Evolutionary conservation across 2,113 vertebrate species (phyloP), one percentile per base, ranked within the genome.

Genomic region (Maccullochella peelii): DNA sequence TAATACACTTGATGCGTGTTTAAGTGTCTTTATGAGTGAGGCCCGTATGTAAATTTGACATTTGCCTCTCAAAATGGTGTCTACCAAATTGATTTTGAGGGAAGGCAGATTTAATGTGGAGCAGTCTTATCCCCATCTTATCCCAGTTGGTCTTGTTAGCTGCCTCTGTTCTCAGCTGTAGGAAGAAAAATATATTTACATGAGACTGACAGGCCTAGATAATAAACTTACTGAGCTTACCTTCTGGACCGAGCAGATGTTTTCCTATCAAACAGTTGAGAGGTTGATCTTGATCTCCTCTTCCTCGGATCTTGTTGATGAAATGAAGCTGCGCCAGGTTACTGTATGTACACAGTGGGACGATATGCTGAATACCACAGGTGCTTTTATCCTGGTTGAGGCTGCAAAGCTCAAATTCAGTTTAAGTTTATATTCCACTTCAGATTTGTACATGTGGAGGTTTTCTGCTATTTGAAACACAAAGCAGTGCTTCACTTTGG

Each of bases 101-200:
- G 85, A n/a, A 59, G 73, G 72, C 80, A 74, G 77, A 79, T 80
- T 81, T 80, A 82, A 88, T 73, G 67, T 18, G 27, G 38, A 81
- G 63, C 77, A 6, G 30, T 69, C 59, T 44, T 16, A 62, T 55
- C 73, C 76, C 20, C 44, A 4, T 77, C 77, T 30, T 14, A 50
- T 93, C 90, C 90, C 92, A 70, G 84, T 84, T 85, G 89, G 90
- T 88, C 89, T 90, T 79, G 90, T 94, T 91, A 90, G 78, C 63
- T 6, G 52, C 25, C 73, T 86, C 20, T 3, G 0, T 82, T 82
- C 49, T 74, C 33, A 10, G 55, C 70, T 9, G n/a, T 5, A 23
- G 59, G 70, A 40, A 6, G 38, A 47, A 33, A 74, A 79, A 30
- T 57, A n/a, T 70, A 73, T 83, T 70, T 62, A 55, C 30, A 67